Evolutionary conservation across 2,797 vertebrate species (phyloP).

Genomic region (Telmatherina bonti): DNA sequence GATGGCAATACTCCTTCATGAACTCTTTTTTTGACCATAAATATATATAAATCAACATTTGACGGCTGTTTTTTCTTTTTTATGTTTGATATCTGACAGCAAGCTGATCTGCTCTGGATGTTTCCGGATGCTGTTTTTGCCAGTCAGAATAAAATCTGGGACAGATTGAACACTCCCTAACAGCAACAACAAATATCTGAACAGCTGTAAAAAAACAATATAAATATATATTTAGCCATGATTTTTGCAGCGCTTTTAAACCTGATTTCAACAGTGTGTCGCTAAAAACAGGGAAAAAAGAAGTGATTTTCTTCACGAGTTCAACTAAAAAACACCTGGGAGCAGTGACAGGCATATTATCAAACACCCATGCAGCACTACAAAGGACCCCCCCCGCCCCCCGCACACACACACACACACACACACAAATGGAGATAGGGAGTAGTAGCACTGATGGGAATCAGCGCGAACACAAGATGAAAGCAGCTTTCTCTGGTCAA

Average conservation of each 20-base stretch:
- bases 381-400: slow-evolving; percentile 43
- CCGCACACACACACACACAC: too few relatives aligned
- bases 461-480: slow-evolving; percentile 49
- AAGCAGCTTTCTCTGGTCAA: slow-evolving; percentile 56
- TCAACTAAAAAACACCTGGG: slow-evolving; percentile 46
- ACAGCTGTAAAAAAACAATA: not conserved
- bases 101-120: not conserved
- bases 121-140: not conserved
- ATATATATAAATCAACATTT: not conserved
- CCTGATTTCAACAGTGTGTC: not conserved
- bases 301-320: slow-evolving; percentile 4
- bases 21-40: not conserved
- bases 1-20: not conserved
- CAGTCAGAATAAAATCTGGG: not conserved
- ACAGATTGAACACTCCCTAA: not conserved
- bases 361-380: slow-evolving; percentile 49
- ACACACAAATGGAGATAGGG: slow-evolving; percentile 48
- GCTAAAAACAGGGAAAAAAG: slow-evolving; percentile 1
- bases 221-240: not conserved
- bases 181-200: not conserved
- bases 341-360: slow-evolving; percentile 57
- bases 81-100: not conserved
- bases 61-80: not conserved
- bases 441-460: slow-evolving; percentile 31
- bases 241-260: not conserved